Evolutionary conservation across 2,113 vertebrate species (phyloP), one percentile per base, ranked within the genome.

Genomic region (Crotalus helleri): DNA sequence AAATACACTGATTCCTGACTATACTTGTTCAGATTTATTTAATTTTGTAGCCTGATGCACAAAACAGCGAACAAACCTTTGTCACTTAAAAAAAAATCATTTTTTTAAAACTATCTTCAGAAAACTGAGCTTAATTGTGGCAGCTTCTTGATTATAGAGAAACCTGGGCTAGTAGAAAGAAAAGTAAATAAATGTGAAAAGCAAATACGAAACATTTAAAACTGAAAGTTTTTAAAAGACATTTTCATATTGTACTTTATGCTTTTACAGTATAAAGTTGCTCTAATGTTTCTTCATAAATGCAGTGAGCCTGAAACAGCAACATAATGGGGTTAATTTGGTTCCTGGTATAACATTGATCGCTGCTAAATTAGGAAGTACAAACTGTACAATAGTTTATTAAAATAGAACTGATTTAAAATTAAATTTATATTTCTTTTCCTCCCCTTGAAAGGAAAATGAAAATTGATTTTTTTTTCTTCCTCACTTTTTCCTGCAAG

Each of bases 341-440:
- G 53, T 44, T 94, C 17, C 93, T 94, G 91, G n/a, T 92, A 93
- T 61, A 49, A 94, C 89, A 94, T 81, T 97, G 95, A 96, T 93
- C 96, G 93, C 90, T 94, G 86, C 88, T 93, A 94, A 90, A 58
- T 93, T 96, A 59, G 92, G 95, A 93, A 92, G 87, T 90, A 95
- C 89, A 94, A 94, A 96, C 54, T 95, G 93, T 87, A 94, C 4
- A 94, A 86, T 81, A 91, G 92, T 94, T 96, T 96, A 93, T 92
- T 93, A 95, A 94, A 49, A 87, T 90, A 89, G 17, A 95, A 95
- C 90, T 88, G 95, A 81, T 96, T 93, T 57, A 90, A 94, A 93
- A 87, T 87, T 96, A 86, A 94, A 87, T 95, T 3, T 49, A 90
- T 94, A 94, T 93, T 95, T 94, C 92, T 95, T 88, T 64, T 49